Base-by-base conservation (phyloP, 2,113 vertebrate genomes). In the Redunca redunca region DNA sequence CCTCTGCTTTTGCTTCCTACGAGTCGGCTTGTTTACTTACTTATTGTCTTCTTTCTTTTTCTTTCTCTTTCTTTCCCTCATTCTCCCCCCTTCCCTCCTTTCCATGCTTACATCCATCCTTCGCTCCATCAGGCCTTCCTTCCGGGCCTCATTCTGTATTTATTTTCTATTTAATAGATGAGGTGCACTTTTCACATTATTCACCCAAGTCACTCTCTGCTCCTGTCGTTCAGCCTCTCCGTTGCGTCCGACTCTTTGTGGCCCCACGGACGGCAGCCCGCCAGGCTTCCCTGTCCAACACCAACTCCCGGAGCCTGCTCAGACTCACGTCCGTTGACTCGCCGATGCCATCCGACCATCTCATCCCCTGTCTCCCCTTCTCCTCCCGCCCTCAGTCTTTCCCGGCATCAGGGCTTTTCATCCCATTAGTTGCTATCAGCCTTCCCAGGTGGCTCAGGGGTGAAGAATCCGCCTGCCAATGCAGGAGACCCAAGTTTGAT, bases 381-480 rank as follows among this genome's bases (percentile, higher is more conserved):
- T 64, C 62, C 33, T 64, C 62, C 15, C 0, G 7, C 30, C 62
- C 15, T 64, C 62, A 9, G 9, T 9, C 33, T n/a, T 64, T 64
- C 33, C 62, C 33, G n/a, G 62, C 16, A 64, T 64, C 62, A 64
- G 16, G 62, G 2, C 62, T 64, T n/a, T 64, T 19, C 30, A 64
- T 17, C 62, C 62, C 8, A 64, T 8, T 64, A n/a, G 62, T 0
- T 17, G 30, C 15, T 16, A 33, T 33, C 6, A 7, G 30, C 1
- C 7, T n/a, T 17, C 30, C 62, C 30, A 17, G 30, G 30, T n/a
- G 62, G 33, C 7, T 64, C 62, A n/a, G 62, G 15, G 15, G 33
- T 64, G 3, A 64, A n/a, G 33, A 9, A 64, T n/a, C 33, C 0
- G 0, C 30, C 15, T 64, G 30, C 62, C 62, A 64, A 8, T 1